Evolutionary conservation across 2,888 invertebrate genomes (phyloP).

Genomic region (Leptinotarsa peninsularis): DNA sequence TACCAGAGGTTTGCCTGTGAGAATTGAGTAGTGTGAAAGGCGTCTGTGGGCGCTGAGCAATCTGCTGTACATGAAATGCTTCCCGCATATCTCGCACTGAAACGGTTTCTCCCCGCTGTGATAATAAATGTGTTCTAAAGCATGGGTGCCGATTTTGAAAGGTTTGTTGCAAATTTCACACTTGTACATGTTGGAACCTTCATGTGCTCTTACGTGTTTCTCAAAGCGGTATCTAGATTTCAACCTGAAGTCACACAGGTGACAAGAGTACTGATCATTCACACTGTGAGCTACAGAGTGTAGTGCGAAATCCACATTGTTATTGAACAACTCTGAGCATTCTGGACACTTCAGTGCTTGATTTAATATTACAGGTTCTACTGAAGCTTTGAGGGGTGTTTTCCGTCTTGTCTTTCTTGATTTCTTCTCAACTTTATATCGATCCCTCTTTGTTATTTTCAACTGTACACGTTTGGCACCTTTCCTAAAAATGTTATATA

Average conservation of each 20-base stretch:
- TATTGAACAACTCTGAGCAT: constrained; percentile 56
- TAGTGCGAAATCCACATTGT: constrained; percentile 56
- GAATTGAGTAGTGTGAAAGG: constrained; percentile 66
- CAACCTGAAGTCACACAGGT: constrained; percentile 58
- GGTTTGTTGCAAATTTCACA: constrained; percentile 43
- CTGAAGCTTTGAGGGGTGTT: constrained; percentile 28
- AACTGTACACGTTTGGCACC: neutral
- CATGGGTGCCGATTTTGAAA: constrained; percentile 55
- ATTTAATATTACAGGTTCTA: constrained; percentile 47
- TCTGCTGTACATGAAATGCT: constrained; percentile 67
- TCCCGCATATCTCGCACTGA: constrained; percentile 69
- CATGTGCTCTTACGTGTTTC: constrained; percentile 60
- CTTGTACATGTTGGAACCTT: constrained; percentile 55
- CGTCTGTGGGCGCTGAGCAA: constrained; percentile 67
- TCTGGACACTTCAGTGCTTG: constrained; percentile 58
- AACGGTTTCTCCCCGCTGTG: constrained; percentile 65
- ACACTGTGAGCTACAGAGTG: constrained; percentile 55
- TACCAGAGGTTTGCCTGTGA: constrained; percentile 57
- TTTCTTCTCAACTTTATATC: constrained; percentile 19
- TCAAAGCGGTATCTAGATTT: constrained; percentile 58
- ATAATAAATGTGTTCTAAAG: constrained; percentile 57
- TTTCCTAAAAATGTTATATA: constrained; percentile 6
- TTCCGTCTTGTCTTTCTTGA: constrained; percentile 31
- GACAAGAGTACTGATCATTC: constrained; percentile 55
- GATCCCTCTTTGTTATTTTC: neutral